A percentile compares a stretch with the other conserved stretches of the same genome.
These are phyloP conservation scores for Brachymystax lenok DNA, from an alignment of 2,797 vertebrate species.

Conservation along the genomic window DNA sequence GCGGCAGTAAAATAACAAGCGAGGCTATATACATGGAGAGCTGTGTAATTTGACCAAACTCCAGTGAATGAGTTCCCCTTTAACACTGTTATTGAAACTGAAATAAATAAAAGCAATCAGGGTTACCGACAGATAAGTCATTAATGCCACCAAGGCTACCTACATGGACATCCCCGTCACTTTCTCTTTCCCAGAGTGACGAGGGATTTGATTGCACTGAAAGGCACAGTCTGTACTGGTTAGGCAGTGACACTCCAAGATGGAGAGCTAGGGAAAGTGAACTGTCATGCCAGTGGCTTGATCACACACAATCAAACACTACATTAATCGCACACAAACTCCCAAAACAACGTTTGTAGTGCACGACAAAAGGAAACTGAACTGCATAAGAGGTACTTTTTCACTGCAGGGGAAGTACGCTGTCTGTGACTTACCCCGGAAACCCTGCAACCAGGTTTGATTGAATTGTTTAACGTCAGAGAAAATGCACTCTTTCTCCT, in stretches of 20 bases:
- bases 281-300: not conserved
- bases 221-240: not conserved
- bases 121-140: slow-evolving; percentile 49
- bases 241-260: not conserved
- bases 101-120: not conserved
- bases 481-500: not conserved
- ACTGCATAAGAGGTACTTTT: not conserved
- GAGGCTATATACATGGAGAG: too few relatives aligned
- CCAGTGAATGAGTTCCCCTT: too few relatives aligned
- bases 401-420: not conserved
- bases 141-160: slow-evolving; percentile 55
- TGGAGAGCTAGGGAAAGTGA: not conserved
- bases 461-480: not conserved
- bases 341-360: not conserved
- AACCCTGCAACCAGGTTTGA: too few relatives aligned
- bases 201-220: not conserved
- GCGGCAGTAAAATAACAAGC: too few relatives aligned
- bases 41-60: too few relatives aligned
- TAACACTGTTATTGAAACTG: too few relatives aligned
- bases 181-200: slow-evolving; percentile 16
- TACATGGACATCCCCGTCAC: slow-evolving; percentile 48
- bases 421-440: not conserved
- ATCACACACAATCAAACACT: not conserved
- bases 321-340: not conserved
- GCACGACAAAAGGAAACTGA: not conserved